These are phyloP conservation scores for Trichopoda pennipes DNA, from an alignment of 2,888 invertebrate genomes.

Conservation along the genomic window DNA sequence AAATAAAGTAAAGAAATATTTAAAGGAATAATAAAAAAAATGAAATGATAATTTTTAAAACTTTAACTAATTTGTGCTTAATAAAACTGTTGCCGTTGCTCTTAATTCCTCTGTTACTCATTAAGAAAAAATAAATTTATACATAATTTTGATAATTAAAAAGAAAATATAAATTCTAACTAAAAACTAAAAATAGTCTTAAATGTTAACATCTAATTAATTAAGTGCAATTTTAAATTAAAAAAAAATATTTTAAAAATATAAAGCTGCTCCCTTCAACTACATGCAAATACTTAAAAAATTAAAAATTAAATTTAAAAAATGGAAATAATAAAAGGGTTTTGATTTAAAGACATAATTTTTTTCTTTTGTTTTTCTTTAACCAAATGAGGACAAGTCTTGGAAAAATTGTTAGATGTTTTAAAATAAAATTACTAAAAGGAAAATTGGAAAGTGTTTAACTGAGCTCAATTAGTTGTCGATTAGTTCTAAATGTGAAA, in stretches of 20 bases:
- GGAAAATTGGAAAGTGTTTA: constrained; percentile 15
- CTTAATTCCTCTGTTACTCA: no score
- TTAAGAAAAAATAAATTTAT: no score
- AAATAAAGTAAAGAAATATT: no score
- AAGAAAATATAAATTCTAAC: no score
- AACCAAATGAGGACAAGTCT: constrained; percentile 25
- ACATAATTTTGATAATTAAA: no score
- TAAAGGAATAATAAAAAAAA: no score
- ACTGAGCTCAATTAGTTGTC: constrained; percentile 7
- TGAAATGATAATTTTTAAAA: no score
- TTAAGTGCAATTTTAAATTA: constrained; percentile 3
- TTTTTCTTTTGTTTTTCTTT: no score
- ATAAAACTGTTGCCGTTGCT: no score
- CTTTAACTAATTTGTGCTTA: no score
- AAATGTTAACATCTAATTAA: not conserved
- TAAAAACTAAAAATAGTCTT: not conserved
- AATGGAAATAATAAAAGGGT: constrained; percentile 14
- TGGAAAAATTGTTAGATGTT: not conserved
- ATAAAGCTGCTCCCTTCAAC: constrained; percentile 62
- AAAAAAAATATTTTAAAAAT: constrained; percentile 9
- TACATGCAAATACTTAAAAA: constrained; percentile 10
- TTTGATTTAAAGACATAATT: not conserved
- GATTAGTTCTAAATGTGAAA: not conserved
- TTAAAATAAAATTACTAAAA: no score
- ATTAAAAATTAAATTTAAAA: constrained; percentile 19